Evolutionary conservation across 2,888 invertebrate genomes (phyloP).

Genomic region (Urechis unicinctus): DNA sequence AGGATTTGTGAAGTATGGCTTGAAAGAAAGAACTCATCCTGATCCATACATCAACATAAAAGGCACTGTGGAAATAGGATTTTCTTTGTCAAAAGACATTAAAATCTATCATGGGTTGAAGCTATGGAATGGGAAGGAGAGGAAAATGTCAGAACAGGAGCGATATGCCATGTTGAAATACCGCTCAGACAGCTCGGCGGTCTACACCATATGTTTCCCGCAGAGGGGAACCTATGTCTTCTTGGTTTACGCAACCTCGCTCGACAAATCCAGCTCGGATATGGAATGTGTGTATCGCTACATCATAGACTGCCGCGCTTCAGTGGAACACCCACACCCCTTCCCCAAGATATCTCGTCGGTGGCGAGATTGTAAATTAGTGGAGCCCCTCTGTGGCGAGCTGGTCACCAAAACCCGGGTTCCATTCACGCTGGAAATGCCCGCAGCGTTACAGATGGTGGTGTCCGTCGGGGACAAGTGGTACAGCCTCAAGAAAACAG

Average conservation of each 20-base stretch:
- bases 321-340: conserved; percentile 3
- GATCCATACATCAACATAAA: conserved; percentile 14
- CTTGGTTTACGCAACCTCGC: conserved; percentile 10
- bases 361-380: conserved; percentile 19
- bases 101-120: conserved; percentile 7
- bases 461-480: conserved; percentile 14
- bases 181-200: conserved; percentile 8
- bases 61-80: conserved; percentile 5
- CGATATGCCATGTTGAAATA: conserved; percentile 11
- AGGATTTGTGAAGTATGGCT: conserved; percentile 7
- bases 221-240: conserved; percentile 18
- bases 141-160: conserved; percentile 9
- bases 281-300: conserved; percentile 14
- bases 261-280: neutral
- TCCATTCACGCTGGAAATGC: conserved; percentile 19
- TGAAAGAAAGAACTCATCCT: conserved; percentile 10
- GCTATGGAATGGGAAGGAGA: conserved; percentile 10
- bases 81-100: conserved; percentile 5
- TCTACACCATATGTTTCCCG: conserved; percentile 14
- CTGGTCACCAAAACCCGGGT: conserved; percentile 12
- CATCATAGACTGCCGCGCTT: conserved; percentile 14
- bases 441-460: conserved; percentile 16
- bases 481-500: conserved; percentile 2
- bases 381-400: conserved; percentile 22
- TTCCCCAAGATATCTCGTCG: conserved; percentile 19